Evolutionary conservation across 2,888 invertebrate genomes (phyloP).

Genomic region (Eurytoma adleriae): DNA sequence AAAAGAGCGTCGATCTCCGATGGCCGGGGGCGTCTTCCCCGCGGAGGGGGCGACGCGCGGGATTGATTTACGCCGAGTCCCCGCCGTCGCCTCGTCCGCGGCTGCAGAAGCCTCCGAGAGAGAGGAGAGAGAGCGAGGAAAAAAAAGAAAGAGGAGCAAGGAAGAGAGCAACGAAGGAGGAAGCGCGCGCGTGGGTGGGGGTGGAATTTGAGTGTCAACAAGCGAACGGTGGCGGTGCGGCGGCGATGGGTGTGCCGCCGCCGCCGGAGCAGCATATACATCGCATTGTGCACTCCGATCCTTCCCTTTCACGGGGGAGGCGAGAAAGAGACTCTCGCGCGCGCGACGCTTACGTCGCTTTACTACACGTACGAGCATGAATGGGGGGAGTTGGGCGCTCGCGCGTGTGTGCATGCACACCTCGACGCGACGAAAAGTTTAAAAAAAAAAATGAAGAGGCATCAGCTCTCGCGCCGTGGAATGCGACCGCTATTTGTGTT

Average conservation of each 20-base stretch:
- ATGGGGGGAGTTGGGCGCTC: no score
- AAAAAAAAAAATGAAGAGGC: no score
- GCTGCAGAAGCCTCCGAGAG: neutral
- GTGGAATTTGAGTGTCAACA: constrained; percentile 27
- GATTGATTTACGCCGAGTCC: constrained; percentile 48
- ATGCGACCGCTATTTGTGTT: no score
- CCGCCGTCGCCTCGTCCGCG: neutral
- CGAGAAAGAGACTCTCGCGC: neutral
- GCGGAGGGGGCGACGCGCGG: constrained; percentile 26
- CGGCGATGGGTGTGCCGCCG: constrained; percentile 42
- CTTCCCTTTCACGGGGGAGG: neutral
- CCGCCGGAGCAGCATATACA: neutral
- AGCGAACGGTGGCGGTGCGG: neutral
- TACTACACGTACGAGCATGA: no score
- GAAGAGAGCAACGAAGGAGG: neutral
- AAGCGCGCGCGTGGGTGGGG: neutral
- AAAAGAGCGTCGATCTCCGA: neutral
- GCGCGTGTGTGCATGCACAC: no score
- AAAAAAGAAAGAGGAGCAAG: neutral
- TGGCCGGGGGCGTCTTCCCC: neutral
- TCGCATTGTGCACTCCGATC: neutral
- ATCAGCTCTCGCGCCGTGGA: no score
- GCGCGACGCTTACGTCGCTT: neutral
- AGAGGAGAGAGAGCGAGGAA: no score
- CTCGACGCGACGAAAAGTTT: no score